Conservation (phyloP, 2,113 vertebrate genomes). For the Fregata magnificens region DNA sequence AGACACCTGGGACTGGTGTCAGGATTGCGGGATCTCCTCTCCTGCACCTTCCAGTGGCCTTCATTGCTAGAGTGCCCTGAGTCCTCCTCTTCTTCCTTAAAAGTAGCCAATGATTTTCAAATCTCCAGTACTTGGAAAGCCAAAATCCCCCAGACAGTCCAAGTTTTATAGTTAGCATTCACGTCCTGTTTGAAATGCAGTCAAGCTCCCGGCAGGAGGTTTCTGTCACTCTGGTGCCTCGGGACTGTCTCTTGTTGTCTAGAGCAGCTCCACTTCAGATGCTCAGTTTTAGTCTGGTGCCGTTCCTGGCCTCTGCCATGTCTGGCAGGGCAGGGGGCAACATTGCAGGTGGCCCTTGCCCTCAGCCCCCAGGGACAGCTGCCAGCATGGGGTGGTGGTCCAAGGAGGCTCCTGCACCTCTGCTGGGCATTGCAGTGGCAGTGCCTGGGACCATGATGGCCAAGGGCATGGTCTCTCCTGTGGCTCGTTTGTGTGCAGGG, state of each 20-base stretch:
- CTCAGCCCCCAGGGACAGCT: fast-evolving
- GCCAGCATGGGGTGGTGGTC: fast-evolving
- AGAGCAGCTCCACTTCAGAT: neutral
- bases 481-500: fast-evolving
- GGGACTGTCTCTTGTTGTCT: neutral
- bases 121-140: neutral
- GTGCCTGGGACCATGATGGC: neutral
- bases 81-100: neutral
- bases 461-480: neutral
- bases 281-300: neutral
- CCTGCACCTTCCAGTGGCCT: neutral
- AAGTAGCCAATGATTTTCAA: neutral
- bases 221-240: neutral
- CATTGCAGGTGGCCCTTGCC: neutral
- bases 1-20: neutral
- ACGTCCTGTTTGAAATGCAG: neutral
- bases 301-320: fast-evolving
- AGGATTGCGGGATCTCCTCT: neutral
- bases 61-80: neutral
- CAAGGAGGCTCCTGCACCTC: neutral
- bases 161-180: neutral
- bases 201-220: neutral
- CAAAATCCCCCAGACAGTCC: neutral
- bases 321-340: fast-evolving
- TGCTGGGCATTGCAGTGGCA: neutral